phyloP scores from a whole-genome alignment of 2,113 vertebrate species.

The Hemicordylus capensis region DNA sequence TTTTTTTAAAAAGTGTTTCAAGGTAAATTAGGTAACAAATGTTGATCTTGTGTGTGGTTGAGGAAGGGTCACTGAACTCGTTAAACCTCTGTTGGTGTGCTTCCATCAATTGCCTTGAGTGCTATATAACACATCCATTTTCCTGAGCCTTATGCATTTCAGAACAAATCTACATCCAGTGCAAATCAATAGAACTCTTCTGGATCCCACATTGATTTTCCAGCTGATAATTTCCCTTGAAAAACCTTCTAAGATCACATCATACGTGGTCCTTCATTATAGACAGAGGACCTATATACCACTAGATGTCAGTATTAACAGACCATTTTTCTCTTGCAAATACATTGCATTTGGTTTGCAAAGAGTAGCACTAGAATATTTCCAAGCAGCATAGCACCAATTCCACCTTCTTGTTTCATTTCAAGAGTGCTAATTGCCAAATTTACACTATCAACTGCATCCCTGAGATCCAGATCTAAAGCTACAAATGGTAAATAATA shows the following conservation, averaged over 20 bases:
- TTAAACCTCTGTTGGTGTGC: background rate
- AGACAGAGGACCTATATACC: constrained; percentile 36
- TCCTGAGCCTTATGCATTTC: background rate
- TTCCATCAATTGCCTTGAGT: background rate
- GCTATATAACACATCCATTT: background rate
- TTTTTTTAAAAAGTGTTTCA: background rate
- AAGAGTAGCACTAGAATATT: background rate
- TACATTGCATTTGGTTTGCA: background rate
- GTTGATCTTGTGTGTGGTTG: background rate
- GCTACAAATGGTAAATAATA: constrained; percentile 31
- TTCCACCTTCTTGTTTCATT: constrained; percentile 43
- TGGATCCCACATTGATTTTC: background rate
- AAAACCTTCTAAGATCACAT: background rate
- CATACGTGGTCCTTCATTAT: background rate
- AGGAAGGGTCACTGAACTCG: background rate
- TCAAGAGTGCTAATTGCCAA: constrained; percentile 35
- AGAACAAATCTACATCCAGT: background rate
- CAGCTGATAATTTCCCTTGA: background rate
- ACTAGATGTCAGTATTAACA: constrained; percentile 81
- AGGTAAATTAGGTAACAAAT: background rate
- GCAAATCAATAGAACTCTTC: background rate
- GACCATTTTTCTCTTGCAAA: constrained; percentile 47
- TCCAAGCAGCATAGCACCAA: constrained; percentile 3
- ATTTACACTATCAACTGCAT: constrained; percentile 33
- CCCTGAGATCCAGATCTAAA: constrained; percentile 30